Evolutionary conservation across 2,797 vertebrate genomes (phyloP).

Genomic region (Streptopelia turtur): DNA sequence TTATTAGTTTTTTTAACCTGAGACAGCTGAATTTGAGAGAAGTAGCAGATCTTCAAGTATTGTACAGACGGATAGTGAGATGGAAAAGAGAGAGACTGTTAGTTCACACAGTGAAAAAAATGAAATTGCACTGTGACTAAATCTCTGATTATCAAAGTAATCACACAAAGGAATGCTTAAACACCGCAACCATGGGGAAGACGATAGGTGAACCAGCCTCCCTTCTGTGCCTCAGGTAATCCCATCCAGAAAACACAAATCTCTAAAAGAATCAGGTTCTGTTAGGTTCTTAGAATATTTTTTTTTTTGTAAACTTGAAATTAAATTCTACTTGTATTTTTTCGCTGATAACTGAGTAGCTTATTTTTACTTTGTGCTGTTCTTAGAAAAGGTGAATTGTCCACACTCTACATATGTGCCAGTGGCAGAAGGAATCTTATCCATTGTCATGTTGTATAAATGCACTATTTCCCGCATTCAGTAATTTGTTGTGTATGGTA

Average conservation of each 20-base stretch:
- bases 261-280: not conserved
- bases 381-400: not conserved
- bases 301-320: not conserved
- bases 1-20: not conserved
- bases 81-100: not conserved
- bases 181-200: not conserved
- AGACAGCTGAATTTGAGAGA: not conserved
- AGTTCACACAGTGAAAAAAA: not conserved
- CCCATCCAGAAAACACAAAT: not conserved
- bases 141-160: not conserved
- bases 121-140: not conserved
- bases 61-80: not conserved
- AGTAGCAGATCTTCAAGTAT: not conserved
- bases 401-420: not conserved
- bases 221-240: not conserved
- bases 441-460: not conserved
- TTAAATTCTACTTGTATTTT: not conserved
- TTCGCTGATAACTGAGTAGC: not conserved
- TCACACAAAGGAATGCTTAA: not conserved
- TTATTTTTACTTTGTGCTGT: not conserved
- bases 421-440: not conserved
- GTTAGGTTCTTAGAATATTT: not conserved
- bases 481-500: not conserved
- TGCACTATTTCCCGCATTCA: not conserved
- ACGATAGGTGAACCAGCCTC: not conserved